phyloP scores from a whole-genome alignment of 2,888 invertebrate species.

The Apomyelois bistriatella region DNA sequence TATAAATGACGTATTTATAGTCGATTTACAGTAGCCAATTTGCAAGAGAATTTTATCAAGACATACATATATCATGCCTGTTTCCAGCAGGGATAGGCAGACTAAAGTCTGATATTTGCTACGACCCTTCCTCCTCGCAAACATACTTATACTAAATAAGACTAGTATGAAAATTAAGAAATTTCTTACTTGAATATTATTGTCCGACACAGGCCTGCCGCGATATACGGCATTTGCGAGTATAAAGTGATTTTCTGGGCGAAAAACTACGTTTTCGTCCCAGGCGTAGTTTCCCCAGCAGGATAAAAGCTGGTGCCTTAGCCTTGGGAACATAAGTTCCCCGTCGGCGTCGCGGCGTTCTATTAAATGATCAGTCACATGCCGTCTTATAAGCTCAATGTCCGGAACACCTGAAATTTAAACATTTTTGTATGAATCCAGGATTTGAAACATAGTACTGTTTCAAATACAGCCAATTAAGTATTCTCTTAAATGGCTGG shows the following conservation, averaged over 20 bases:
- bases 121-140: too few relatives aligned
- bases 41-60: too few relatives aligned
- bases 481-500: too few relatives aligned
- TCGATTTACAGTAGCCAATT: too few relatives aligned
- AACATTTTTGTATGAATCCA: neutral
- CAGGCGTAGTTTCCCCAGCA: conserved; percentile 90
- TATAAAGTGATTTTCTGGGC: conserved; percentile 85
- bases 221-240: conserved; percentile 82
- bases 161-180: too few relatives aligned
- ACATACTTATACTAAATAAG: too few relatives aligned
- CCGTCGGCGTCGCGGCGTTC: conserved; percentile 80
- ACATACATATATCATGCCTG: too few relatives aligned
- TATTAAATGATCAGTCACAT: conserved; percentile 69
- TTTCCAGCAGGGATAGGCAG: too few relatives aligned
- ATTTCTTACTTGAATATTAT: conserved; percentile 84
- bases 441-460: too few relatives aligned
- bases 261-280: conserved; percentile 80
- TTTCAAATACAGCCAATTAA: too few relatives aligned
- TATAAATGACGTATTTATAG: too few relatives aligned
- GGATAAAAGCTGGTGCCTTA: conserved; percentile 83
- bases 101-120: too few relatives aligned
- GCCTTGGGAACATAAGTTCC: conserved; percentile 81
- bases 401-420: conserved; percentile 62
- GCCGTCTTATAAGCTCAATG: conserved; percentile 73
- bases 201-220: conserved; percentile 84